These are phyloP conservation scores for Latrodectus hesperus DNA, from an alignment of 2,888 invertebrate species.

Conservation along the genomic window DNA sequence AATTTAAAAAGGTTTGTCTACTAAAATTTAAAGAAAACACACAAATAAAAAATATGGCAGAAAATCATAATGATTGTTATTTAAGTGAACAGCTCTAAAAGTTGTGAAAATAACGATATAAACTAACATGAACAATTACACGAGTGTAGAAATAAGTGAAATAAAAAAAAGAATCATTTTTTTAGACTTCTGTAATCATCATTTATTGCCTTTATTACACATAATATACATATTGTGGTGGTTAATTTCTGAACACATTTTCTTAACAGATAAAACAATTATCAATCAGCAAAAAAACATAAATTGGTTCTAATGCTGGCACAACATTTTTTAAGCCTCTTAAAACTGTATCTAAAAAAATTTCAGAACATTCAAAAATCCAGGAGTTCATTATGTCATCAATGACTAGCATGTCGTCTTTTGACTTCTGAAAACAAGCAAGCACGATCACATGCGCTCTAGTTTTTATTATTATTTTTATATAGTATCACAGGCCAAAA, in stretches of 20 bases:
- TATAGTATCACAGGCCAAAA: constrained; percentile 66
- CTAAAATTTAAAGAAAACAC: no score
- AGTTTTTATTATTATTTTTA: constrained; percentile 26
- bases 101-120: no score
- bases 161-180: not conserved
- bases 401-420: constrained; percentile 57
- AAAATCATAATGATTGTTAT: no score
- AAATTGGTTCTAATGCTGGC: constrained; percentile 58
- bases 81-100: no score
- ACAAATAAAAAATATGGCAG: no score
- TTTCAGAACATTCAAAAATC: constrained; percentile 26
- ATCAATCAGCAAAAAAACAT: constrained; percentile 52
- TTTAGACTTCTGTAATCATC: constrained; percentile 50
- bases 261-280: constrained; percentile 62
- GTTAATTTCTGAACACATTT: constrained; percentile 61
- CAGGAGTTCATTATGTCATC: constrained; percentile 18
- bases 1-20: no score
- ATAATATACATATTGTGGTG: constrained; percentile 63
- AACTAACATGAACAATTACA: no score
- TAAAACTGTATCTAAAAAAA: constrained; percentile 32
- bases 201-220: constrained; percentile 68
- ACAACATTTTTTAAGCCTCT: constrained; percentile 40
- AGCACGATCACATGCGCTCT: constrained; percentile 27
- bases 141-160: not conserved
- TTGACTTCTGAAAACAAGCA: constrained; percentile 56